Conservation (phyloP, 2,113 vertebrate species). For the Erinaceus europaeus region DNA sequence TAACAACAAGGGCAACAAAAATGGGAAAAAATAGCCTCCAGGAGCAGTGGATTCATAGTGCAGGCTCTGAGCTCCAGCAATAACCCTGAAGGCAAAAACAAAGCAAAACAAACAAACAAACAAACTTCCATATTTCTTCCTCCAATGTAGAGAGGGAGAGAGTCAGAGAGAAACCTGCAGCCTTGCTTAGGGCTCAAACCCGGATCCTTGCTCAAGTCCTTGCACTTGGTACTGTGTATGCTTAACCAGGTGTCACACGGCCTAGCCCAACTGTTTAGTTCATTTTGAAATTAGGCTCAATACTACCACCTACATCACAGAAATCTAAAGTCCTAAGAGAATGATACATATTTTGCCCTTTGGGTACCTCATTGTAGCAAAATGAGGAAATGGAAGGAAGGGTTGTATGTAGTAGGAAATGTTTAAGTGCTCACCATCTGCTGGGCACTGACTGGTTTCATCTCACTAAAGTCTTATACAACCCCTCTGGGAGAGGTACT, state of each 20-base stretch:
- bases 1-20: too few species aligned
- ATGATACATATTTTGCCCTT: background rate
- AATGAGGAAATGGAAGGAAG: background rate
- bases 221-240: too few species aligned
- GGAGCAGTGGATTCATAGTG: too few species aligned
- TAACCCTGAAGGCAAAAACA: too few species aligned
- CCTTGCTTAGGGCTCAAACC: too few species aligned
- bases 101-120: background rate
- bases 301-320: background rate
- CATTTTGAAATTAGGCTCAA: background rate
- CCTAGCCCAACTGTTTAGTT: too few species aligned
- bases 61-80: too few species aligned
- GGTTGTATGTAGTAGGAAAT: background rate
- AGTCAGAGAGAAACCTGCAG: background rate
- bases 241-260: too few species aligned
- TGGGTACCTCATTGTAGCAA: background rate
- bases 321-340: background rate
- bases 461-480: background rate
- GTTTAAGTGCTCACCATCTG: background rate
- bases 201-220: too few species aligned
- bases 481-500: background rate
- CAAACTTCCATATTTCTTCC: background rate
- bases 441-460: background rate
- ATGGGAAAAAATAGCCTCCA: too few species aligned
- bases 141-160: background rate